A percentile compares a stretch with the other conserved stretches of the same genome.
phyloP scores from a whole-genome alignment of 1,140 invertebrate species.

The Diorhabda elongata region DNA sequence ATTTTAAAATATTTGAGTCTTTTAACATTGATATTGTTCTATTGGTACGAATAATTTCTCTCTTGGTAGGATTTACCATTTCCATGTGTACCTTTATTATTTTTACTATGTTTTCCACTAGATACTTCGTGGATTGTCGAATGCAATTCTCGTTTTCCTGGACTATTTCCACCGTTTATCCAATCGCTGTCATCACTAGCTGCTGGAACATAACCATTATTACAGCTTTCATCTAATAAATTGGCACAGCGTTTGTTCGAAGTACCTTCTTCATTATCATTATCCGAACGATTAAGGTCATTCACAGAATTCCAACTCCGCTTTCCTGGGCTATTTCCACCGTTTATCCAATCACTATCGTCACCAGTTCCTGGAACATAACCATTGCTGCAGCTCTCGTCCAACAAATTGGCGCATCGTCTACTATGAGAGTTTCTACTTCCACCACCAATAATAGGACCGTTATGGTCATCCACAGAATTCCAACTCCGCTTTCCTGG shows the following conservation, averaged over 20 bases:
- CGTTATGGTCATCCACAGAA: conserved; percentile 20
- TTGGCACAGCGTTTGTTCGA: conserved; percentile 26
- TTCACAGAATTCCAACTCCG: conserved; percentile 23
- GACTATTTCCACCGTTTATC: conserved; percentile 23
- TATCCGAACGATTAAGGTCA: conserved; percentile 10
- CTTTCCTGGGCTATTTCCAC: conserved; percentile 26
- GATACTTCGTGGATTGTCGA: too few relatives aligned
- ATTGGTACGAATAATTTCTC: too few relatives aligned
- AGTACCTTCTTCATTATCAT: background rate
- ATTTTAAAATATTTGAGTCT: too few relatives aligned
- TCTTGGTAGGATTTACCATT: too few relatives aligned
- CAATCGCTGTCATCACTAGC: conserved; percentile 23
- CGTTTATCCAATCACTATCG: conserved; percentile 26
- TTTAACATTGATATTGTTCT: too few relatives aligned
- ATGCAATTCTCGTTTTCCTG: conserved; percentile 9
- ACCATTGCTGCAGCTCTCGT: conserved; percentile 17
- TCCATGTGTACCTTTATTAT: too few relatives aligned
- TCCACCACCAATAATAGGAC: background rate
- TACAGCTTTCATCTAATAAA: conserved; percentile 23
- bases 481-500: conserved; percentile 24
- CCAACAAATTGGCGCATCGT: conserved; percentile 23
- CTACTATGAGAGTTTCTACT: conserved; percentile 13
- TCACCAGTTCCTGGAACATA: conserved; percentile 22
- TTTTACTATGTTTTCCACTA: too few relatives aligned
- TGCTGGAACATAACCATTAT: conserved; percentile 12